Conservation (phyloP, 1,140 invertebrate genomes). For the Drosophila chauvacae region DNA sequence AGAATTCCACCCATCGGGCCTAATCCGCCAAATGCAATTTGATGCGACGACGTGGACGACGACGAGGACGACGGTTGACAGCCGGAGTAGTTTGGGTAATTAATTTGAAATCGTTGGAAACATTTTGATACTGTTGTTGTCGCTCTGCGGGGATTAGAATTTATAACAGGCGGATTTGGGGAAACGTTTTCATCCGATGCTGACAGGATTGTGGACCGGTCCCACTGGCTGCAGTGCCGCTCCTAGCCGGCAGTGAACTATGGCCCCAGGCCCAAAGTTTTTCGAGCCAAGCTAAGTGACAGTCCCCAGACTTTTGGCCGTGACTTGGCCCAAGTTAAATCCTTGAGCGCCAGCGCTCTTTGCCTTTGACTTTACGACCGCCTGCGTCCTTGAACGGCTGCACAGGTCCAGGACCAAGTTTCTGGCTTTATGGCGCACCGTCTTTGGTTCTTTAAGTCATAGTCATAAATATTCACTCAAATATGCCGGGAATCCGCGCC, state of each 20-base stretch:
- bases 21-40: constrained; percentile 49
- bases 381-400: constrained; percentile 48
- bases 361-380: constrained; percentile 65
- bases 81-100: constrained; percentile 51
- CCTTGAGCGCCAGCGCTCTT: constrained; percentile 61
- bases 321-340: constrained; percentile 60
- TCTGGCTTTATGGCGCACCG: constrained; percentile 31
- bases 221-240: not conserved
- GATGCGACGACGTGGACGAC: constrained; percentile 8
- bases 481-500: constrained; percentile 29
- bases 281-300: constrained; percentile 9
- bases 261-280: constrained; percentile 22
- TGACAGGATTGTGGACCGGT: constrained; percentile 10
- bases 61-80: constrained; percentile 1
- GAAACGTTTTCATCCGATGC: constrained; percentile 21
- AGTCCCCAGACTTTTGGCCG: constrained; percentile 11
- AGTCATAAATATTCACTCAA: constrained; percentile 55
- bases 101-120: constrained; percentile 59
- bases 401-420: constrained; percentile 43
- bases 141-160: constrained; percentile 48
- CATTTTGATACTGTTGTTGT: constrained; percentile 21
- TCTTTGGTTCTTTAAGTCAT: constrained; percentile 24
- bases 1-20: constrained; percentile 27
- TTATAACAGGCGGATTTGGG: constrained; percentile 62
- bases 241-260: constrained; percentile 17